Percentiles rank a stretch among this genome's conserved stretches.
phyloP scores from a whole-genome alignment of 2,888 invertebrate species.

The Oscheius sp. region DNA sequence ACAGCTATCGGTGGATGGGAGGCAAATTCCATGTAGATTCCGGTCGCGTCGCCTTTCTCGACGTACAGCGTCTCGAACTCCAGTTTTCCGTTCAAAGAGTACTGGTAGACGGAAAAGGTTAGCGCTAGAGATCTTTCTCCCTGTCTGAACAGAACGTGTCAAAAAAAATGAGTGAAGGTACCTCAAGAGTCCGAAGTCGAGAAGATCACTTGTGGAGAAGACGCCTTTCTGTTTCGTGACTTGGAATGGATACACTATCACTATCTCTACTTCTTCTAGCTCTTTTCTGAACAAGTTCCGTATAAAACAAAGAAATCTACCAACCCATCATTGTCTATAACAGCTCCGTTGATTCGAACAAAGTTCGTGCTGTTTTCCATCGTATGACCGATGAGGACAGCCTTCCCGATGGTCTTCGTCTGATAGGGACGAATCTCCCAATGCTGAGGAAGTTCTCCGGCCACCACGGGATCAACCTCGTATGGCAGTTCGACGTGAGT shows the following conservation, averaged over 20 bases:
- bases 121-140: slow-evolving; percentile 80
- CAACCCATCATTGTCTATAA: slow-evolving; percentile 14
- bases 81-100: slow-evolving; percentile 81
- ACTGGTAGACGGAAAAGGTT: slow-evolving; percentile 77
- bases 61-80: slow-evolving; percentile 77
- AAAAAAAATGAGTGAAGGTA: background rate
- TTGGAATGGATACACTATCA: slow-evolving; percentile 50
- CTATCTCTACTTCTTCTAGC: slow-evolving; percentile 38
- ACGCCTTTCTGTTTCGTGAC: slow-evolving; percentile 78
- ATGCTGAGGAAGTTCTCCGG: slow-evolving; percentile 84
- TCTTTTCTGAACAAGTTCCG: slow-evolving; percentile 17
- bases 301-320: background rate
- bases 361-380: slow-evolving; percentile 64
- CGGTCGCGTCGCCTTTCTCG: slow-evolving; percentile 56
- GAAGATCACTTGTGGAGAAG: slow-evolving; percentile 83
- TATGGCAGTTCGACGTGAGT: slow-evolving; percentile 87
- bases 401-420: slow-evolving; percentile 44
- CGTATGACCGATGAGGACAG: slow-evolving; percentile 43
- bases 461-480: slow-evolving; percentile 79
- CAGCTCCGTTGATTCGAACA: slow-evolving; percentile 49
- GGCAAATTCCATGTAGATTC: slow-evolving; percentile 68
- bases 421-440: slow-evolving; percentile 79
- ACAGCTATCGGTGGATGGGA: slow-evolving; percentile 68
- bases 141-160: slow-evolving; percentile 76
- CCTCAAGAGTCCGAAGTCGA: slow-evolving; percentile 84